phyloP scores from a whole-genome alignment of 2,113 vertebrate species.

The Pomatostomus ruficeps region DNA sequence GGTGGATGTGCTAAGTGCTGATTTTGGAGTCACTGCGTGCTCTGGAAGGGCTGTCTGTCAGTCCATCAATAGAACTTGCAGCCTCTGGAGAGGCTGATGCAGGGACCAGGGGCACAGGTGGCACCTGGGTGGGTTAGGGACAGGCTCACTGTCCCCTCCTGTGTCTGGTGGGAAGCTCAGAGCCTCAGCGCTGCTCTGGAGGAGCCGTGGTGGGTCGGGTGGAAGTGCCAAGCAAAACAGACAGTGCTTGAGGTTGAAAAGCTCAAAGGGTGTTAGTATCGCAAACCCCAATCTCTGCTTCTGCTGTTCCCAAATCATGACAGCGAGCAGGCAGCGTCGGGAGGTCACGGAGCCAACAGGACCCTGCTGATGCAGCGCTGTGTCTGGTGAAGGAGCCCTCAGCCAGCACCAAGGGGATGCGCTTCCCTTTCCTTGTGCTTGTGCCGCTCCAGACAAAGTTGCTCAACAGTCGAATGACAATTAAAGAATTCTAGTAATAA shows the following conservation, averaged over 20 bases:
- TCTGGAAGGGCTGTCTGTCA: neutral
- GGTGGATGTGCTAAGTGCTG: rapidly evolving
- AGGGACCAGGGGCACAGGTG: neutral
- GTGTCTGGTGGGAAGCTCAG: neutral
- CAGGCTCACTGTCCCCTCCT: neutral
- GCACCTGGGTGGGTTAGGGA: neutral
- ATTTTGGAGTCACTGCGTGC: neutral
- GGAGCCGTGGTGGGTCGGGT: rapidly evolving
- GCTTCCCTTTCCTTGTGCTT: neutral
- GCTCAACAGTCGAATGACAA: neutral
- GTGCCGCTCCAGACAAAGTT: neutral
- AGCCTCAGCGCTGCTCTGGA: neutral
- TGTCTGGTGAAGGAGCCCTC: neutral
- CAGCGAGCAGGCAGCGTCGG: neutral
- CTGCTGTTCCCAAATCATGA: neutral
- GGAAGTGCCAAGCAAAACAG: conserved; percentile 38
- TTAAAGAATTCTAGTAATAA: neutral
- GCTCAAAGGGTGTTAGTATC: neutral
- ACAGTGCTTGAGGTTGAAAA: conserved; percentile 10
- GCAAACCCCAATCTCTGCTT: neutral
- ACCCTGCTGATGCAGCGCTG: neutral
- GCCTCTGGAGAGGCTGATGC: neutral
- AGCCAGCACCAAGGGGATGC: neutral
- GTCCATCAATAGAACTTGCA: neutral
- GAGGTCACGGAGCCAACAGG: neutral